These are phyloP conservation scores for Lasioglossum villosulum DNA, from an alignment of 2,888 invertebrate genomes.

Conservation along the genomic window DNA sequence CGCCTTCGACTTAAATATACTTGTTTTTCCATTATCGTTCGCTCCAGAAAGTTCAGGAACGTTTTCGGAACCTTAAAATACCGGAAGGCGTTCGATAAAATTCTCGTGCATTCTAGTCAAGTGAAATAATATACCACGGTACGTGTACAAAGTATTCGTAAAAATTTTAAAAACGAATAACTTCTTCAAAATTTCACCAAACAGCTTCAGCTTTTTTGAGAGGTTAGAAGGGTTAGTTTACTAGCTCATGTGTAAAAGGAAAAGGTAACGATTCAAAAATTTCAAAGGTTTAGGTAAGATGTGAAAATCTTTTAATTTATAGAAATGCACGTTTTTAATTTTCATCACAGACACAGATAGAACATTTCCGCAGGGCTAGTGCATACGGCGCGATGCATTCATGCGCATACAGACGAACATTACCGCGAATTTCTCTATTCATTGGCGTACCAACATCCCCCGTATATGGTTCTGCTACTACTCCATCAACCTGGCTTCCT, in stretches of 20 bases:
- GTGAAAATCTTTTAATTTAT: too few relatives aligned
- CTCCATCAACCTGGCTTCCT: slow-evolving; percentile 21
- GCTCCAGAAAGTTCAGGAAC: not conserved
- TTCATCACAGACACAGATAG: too few relatives aligned
- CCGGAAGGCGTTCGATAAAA: not conserved
- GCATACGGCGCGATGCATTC: not conserved
- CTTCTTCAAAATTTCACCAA: too few relatives aligned
- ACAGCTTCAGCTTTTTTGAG: too few relatives aligned
- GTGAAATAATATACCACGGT: too few relatives aligned
- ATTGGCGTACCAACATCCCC: not conserved
- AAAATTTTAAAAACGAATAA: too few relatives aligned
- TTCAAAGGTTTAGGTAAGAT: too few relatives aligned
- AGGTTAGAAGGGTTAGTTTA: too few relatives aligned
- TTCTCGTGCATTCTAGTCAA: not conserved
- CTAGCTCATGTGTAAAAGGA: too few relatives aligned
- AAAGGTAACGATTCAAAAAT: too few relatives aligned
- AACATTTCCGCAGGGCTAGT: not conserved
- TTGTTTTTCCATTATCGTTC: not conserved
- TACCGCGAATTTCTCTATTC: slow-evolving; percentile 20
- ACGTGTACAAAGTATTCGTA: too few relatives aligned
- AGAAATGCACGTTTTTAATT: too few relatives aligned
- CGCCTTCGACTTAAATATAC: not conserved
- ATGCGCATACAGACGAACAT: not conserved
- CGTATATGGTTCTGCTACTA: not conserved
- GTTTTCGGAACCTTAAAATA: not conserved